These are phyloP conservation scores for Symphodus melops DNA, from an alignment of 2,113 vertebrate genomes.

Conservation along the genomic window DNA sequence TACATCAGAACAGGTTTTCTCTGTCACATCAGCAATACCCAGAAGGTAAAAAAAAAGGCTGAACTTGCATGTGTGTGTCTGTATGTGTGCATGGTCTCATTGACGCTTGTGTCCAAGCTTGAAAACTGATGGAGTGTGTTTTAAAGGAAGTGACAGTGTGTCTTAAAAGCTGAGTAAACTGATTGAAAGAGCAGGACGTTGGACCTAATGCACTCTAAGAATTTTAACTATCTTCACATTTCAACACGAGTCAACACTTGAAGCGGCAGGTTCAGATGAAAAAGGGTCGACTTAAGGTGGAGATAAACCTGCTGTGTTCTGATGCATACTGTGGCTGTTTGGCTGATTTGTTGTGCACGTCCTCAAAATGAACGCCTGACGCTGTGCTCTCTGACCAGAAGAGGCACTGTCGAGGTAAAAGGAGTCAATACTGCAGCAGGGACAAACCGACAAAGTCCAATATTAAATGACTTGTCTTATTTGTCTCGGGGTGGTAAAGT, in stretches of 20 bases:
- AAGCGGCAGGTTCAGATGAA: slow-evolving; percentile 18
- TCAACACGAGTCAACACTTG: slow-evolving; percentile 26
- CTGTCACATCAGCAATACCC: slow-evolving; percentile 57
- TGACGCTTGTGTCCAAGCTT: slow-evolving; percentile 42
- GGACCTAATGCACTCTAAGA: slow-evolving; percentile 26
- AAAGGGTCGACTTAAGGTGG: slow-evolving; percentile 19
- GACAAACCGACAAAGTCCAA: too few species aligned
- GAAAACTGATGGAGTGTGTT: slow-evolving; percentile 50
- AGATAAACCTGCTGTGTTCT: slow-evolving; percentile 8
- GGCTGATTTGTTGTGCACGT: too few species aligned
- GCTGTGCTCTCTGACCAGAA: too few species aligned
- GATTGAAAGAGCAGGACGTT: slow-evolving; percentile 12
- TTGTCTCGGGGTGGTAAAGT: slow-evolving; percentile 13
- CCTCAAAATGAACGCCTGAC: too few species aligned
- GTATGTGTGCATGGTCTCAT: slow-evolving; percentile 21
- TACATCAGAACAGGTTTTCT: slow-evolving; percentile 58
- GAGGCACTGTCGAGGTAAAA: too few species aligned
- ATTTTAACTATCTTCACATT: slow-evolving; percentile 42
- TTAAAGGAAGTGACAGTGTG: slow-evolving; percentile 45
- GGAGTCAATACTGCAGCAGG: too few species aligned
- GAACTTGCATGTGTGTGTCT: slow-evolving; percentile 44
- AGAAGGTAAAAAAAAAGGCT: slow-evolving; percentile 52
- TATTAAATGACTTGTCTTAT: not conserved
- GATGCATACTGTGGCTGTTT: too few species aligned
- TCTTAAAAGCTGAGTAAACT: slow-evolving; percentile 39